Conservation (phyloP, 2,797 vertebrate genomes). For the Coluber constrictor region DNA sequence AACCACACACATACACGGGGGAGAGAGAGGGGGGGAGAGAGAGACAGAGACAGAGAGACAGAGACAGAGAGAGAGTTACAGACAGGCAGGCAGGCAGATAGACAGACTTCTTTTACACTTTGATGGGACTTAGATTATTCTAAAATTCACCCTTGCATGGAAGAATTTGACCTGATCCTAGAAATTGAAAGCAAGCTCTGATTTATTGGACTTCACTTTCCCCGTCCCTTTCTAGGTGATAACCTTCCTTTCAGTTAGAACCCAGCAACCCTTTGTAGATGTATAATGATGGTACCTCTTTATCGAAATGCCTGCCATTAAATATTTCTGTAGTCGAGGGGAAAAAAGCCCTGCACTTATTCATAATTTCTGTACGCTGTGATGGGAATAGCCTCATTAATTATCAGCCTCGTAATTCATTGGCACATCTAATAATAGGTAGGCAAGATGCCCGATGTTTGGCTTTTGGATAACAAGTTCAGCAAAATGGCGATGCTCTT, state of each 20-base stretch:
- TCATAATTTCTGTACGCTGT: neutral
- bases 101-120: neutral
- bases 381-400: neutral
- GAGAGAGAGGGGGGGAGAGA: too few species aligned
- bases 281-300: neutral
- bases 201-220: neutral
- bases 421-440: neutral
- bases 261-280: neutral
- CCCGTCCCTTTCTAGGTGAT: neutral
- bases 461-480: neutral
- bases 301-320: neutral
- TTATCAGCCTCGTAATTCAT: neutral
- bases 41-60: too few species aligned
- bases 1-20: neutral
- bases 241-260: neutral
- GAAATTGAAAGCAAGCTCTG: neutral
- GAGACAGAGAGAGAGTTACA: neutral
- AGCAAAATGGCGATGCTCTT: neutral
- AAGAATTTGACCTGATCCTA: neutral
- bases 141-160: neutral
- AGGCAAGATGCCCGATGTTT: neutral
- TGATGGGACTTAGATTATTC: neutral
- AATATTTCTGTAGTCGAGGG: neutral
- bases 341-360: neutral
- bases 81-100: neutral